Evolutionary conservation across 2,888 invertebrate genomes (phyloP), one percentile per base, ranked within the genome.

Genomic region (Netelia inedita): DNA sequence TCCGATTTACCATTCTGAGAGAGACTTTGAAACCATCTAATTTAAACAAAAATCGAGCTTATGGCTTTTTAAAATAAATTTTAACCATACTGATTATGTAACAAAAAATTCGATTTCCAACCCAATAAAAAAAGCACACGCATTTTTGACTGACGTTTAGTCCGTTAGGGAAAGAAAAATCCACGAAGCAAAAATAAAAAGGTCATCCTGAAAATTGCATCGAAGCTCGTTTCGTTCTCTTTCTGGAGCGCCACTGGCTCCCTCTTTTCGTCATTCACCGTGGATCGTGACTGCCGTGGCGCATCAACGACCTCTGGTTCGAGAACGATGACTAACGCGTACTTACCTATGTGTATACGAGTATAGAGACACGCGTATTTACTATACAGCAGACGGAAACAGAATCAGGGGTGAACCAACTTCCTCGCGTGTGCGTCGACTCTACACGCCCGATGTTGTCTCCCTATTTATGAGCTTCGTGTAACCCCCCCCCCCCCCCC

Each of bases 241-340:
- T 63, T 65, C 19, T 41, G 50, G 43, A 35, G 14, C 11, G n/a
- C 65, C 28, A 53, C 19, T 75, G 65, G 43, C 43, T 76, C 55
- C 75, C 76, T 63, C 43, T 78, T 78, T 78, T 59, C 76, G 68
- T 16, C 68, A 68, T 68, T 68, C 19, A 68, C 59, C 16, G 68
- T n/a, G 50, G 59, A 83, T 79, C 83, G 79, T 83, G 79, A 79
- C 79, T 69, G 73, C 43, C 53, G 69, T 75, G 57, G 83, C 61
- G 83, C 79, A 79, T 83, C 83, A 79, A 79, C 79, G 74, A 73
- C 74, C 79, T 83, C 79, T 73, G 83, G 50, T 55, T 69, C 55
- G 55, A 69, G 23, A 57, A 21, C 71, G 72, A 83, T 80, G 79
- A 83, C 79, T 83, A 83, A 80, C 71, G 50, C 72, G 83, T 71